A percentile compares a stretch with the other conserved stretches of the same genome.
Evolutionary conservation across 2,888 invertebrate genomes (phyloP).

Genomic region (Papilio elwesi): DNA sequence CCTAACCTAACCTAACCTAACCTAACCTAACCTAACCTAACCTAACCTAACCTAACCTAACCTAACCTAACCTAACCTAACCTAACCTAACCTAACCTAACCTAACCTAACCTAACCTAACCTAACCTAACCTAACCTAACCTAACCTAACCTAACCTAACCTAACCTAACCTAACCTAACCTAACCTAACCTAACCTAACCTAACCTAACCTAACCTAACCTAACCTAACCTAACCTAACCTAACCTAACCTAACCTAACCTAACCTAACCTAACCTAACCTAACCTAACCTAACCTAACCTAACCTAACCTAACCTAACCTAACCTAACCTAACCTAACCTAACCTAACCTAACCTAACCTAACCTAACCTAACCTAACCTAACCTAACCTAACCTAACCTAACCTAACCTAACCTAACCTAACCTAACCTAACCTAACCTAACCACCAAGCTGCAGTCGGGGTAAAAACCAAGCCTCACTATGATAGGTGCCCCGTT

Average conservation of each 20-base stretch:
- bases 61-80: constrained; percentile 44
- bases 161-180: constrained; percentile 31
- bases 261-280: constrained; percentile 44
- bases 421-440: constrained; percentile 28
- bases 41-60: constrained; percentile 41
- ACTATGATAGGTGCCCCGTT: too few relatives aligned
- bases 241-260: constrained; percentile 43
- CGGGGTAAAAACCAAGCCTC: too few relatives aligned
- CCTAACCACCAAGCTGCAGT: constrained; percentile 39
- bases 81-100: constrained; percentile 48
- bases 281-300: constrained; percentile 43
- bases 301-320: constrained; percentile 45
- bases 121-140: constrained; percentile 47
- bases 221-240: constrained; percentile 43
- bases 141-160: constrained; percentile 41
- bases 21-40: constrained; percentile 44
- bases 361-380: constrained; percentile 43
- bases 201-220: constrained; percentile 43
- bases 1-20: constrained; percentile 46
- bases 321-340: constrained; percentile 47
- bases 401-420: constrained; percentile 45
- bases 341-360: constrained; percentile 44
- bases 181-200: constrained; percentile 42
- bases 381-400: constrained; percentile 46
- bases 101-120: constrained; percentile 48